These are phyloP conservation scores for Heliconius melpomene DNA, from an alignment of 1,140 invertebrate species.

Conservation along the genomic window DNA sequence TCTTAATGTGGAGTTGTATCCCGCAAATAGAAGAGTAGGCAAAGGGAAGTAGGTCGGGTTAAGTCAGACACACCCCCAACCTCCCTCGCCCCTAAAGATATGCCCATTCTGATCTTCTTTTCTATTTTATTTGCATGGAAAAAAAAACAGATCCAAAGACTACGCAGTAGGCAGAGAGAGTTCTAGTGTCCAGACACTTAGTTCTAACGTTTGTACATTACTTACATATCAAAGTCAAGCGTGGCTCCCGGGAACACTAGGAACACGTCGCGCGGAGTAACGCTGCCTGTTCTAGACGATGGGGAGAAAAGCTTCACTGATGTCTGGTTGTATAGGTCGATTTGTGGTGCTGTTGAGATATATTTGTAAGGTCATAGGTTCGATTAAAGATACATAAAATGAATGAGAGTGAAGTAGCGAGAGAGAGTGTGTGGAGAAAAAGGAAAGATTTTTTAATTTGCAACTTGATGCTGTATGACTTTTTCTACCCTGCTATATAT, in stretches of 20 bases:
- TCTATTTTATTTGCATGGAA: no score
- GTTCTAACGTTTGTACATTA: constrained; percentile 14
- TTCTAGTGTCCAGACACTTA: neutral
- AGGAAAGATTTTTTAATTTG: no score
- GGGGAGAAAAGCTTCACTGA: constrained; percentile 66
- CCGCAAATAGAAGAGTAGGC: no score
- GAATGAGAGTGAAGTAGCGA: no score
- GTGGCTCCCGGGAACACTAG: constrained; percentile 57
- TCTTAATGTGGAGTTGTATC: neutral
- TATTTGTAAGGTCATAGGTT: neutral
- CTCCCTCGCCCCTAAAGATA: no score
- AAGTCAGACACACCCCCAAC: no score
- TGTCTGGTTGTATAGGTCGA: constrained; percentile 69
- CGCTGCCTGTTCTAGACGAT: constrained; percentile 51
- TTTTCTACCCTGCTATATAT: no score
- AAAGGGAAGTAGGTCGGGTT: no score
- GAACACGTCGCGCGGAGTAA: constrained; percentile 56
- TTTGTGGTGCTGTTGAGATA: constrained; percentile 57
- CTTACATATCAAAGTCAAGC: constrained; percentile 56
- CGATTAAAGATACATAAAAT: neutral
- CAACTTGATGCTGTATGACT: no score
- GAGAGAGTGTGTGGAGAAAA: no score
- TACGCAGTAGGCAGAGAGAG: neutral
- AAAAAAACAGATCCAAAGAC: no score
- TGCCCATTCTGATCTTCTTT: no score